These are phyloP conservation scores for Digitonthophagus gazella DNA, from an alignment of 2,888 invertebrate genomes.

Conservation along the genomic window DNA sequence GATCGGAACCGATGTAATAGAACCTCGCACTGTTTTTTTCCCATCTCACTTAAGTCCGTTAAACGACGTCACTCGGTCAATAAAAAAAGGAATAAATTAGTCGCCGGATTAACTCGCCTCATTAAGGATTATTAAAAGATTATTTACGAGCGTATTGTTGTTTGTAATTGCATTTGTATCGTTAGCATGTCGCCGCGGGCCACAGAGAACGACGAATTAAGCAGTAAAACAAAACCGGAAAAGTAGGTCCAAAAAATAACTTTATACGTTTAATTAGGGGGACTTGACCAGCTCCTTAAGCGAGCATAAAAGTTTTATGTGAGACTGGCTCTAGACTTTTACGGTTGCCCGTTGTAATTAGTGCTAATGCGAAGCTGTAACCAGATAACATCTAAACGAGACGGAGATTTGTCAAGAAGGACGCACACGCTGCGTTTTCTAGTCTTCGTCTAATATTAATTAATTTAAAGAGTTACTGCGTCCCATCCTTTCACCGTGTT, in stretches of 20 bases:
- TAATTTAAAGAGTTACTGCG: not conserved
- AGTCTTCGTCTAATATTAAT: no score
- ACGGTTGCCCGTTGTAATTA: not conserved
- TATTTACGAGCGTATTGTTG: conserved; percentile 29
- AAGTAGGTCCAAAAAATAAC: not conserved
- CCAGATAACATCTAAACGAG: not conserved
- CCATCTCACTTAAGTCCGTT: not conserved
- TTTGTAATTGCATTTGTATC: conserved; percentile 25
- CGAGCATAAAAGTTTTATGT: not conserved
- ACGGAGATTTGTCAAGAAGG: not conserved
- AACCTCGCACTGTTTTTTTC: not conserved
- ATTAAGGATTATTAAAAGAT: conserved; percentile 28
- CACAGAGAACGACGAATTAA: not conserved
- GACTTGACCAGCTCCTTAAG: not conserved
- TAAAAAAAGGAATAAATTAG: conserved; percentile 29
- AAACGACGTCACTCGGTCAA: conserved; percentile 20
- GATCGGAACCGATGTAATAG: not conserved
- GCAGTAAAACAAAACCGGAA: not conserved
- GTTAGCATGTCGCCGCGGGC: not conserved
- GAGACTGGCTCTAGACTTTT: not conserved
- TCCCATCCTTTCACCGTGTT: not conserved
- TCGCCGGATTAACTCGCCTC: conserved; percentile 28
- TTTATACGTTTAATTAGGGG: not conserved
- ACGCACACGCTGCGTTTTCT: not conserved
- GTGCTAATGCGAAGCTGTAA: not conserved